Percentiles rank a stretch among this genome's conserved stretches.
phyloP scores from a whole-genome alignment of 2,888 invertebrate species.

The Argyra leucocephala region DNA sequence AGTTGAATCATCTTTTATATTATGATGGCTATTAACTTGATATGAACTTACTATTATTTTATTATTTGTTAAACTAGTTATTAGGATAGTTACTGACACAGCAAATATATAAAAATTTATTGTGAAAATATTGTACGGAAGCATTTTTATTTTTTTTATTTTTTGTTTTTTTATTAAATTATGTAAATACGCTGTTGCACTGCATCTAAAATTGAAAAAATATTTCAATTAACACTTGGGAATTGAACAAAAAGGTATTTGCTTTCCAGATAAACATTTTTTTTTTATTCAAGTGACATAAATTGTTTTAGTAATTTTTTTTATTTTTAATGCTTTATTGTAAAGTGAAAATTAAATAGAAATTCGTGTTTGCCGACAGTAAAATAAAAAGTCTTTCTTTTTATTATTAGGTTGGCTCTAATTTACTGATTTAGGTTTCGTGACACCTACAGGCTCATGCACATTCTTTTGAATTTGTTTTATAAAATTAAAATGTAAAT shows the following conservation, averaged over 20 bases:
- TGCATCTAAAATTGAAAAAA: constrained; percentile 1
- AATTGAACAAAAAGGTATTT: not conserved
- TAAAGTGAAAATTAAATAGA: too few species aligned
- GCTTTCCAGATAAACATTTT: not conserved
- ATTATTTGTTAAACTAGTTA: not conserved
- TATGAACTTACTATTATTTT: not conserved
- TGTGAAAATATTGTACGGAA: not conserved
- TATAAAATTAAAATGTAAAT: too few species aligned
- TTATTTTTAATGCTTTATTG: not conserved
- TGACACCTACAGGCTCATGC: too few species aligned
- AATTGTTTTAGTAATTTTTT: not conserved
- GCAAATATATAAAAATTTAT: not conserved
- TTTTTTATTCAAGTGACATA: not conserved
- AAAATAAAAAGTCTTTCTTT: too few species aligned
- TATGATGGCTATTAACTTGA: not conserved
- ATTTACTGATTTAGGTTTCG: too few species aligned
- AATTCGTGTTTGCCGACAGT: too few species aligned
- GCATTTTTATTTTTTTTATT: not conserved
- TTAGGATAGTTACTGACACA: not conserved
- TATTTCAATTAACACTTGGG: not conserved
- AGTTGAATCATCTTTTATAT: not conserved
- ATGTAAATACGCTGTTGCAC: not conserved
- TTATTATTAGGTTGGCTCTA: too few species aligned
- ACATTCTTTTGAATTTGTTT: too few species aligned
- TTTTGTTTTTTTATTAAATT: not conserved